These are phyloP conservation scores for Gymnogyps californianus DNA, from an alignment of 2,113 vertebrate genomes.

Conservation along the genomic window DNA sequence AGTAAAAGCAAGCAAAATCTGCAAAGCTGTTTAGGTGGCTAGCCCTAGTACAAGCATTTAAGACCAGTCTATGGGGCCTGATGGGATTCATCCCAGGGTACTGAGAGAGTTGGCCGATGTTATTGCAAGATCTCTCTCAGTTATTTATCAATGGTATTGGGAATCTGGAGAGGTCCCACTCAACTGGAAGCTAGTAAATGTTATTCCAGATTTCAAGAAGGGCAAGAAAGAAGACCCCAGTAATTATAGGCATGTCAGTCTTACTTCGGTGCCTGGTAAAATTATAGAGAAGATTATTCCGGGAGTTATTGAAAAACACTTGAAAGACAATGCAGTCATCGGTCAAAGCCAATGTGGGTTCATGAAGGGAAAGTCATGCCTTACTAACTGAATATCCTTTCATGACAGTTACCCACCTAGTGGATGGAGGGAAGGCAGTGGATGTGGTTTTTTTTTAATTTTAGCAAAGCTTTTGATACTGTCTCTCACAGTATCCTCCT, in stretches of 20 bases:
- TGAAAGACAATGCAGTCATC: neutral
- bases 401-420: neutral
- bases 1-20: neutral
- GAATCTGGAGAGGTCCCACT: neutral
- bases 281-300: neutral
- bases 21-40: neutral
- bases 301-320: neutral
- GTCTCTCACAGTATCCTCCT: neutral
- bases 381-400: neutral
- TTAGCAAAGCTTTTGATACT: neutral
- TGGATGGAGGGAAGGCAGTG: neutral
- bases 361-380: neutral
- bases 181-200: neutral
- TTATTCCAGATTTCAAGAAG: neutral
- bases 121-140: neutral
- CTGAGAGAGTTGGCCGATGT: neutral
- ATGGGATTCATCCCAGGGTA: neutral
- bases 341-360: fast-evolving
- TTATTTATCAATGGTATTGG: neutral
- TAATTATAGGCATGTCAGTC: neutral
- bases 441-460: neutral
- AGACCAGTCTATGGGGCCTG: neutral
- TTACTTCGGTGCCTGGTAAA: neutral
- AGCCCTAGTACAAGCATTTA: neutral
- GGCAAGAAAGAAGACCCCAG: neutral